Evolutionary conservation across 1,140 invertebrate species (phyloP).

Genomic region (Drosophila sp.): DNA sequence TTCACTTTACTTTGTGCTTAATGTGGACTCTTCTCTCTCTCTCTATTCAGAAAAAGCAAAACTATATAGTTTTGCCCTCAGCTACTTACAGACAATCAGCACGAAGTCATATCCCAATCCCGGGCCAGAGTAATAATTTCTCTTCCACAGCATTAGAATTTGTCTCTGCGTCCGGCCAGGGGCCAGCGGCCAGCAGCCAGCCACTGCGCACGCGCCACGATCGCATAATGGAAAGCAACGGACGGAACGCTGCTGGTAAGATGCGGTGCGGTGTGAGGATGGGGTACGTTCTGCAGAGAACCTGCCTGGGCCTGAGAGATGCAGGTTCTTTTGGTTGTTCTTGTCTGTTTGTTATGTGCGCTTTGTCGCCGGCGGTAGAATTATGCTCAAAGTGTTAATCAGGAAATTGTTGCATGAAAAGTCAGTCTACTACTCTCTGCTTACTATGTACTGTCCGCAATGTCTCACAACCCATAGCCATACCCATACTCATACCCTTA

Average conservation of each 20-base stretch:
- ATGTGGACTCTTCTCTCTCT: slow-evolving; percentile 43
- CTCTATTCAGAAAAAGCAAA: slow-evolving; percentile 21
- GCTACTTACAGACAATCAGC: slow-evolving; percentile 79
- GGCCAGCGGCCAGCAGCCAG: slow-evolving; percentile 31
- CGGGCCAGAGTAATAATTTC: slow-evolving; percentile 52
- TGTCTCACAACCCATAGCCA: not conserved
- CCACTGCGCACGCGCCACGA: slow-evolving; percentile 66
- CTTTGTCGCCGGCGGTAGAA: slow-evolving; percentile 75
- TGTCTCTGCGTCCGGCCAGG: slow-evolving; percentile 56
- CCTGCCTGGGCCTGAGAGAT: slow-evolving; percentile 31
- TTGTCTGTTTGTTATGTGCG: slow-evolving; percentile 67
- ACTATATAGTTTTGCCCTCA: slow-evolving; percentile 61
- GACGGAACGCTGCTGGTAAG: not conserved
- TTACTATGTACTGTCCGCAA: not conserved
- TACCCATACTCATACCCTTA: slow-evolving; percentile 53
- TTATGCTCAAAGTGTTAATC: slow-evolving; percentile 81
- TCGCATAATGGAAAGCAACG: slow-evolving; percentile 11
- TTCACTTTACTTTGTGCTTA: slow-evolving; percentile 54
- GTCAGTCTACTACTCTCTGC: slow-evolving; percentile 10
- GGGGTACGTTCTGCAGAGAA: not conserved
- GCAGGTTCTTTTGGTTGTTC: slow-evolving; percentile 40
- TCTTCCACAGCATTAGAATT: slow-evolving; percentile 70
- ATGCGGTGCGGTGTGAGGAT: not conserved
- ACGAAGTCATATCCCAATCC: slow-evolving; percentile 46
- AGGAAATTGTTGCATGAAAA: slow-evolving; percentile 68